phyloP scores from a whole-genome alignment of 2,888 invertebrate species.

The Microctonus aethiopoides region DNA sequence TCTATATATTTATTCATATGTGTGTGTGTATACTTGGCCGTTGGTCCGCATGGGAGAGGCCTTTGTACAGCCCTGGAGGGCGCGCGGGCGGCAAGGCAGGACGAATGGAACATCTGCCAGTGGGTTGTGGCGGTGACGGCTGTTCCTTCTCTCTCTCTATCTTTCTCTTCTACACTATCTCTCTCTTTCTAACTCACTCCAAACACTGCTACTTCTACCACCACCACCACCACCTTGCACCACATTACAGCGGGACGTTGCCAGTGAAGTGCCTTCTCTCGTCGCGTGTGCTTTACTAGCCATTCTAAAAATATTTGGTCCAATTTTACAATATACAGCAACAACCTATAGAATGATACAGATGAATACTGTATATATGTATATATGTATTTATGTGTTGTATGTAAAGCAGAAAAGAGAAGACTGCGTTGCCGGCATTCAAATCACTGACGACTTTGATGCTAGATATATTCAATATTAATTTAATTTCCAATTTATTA shows the following conservation, averaged over 20 bases:
- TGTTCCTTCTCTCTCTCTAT: slow-evolving; percentile 28
- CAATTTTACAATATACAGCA: too few species aligned
- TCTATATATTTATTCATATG: too few species aligned
- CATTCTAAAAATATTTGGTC: slow-evolving; percentile 16
- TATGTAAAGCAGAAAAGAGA: background rate
- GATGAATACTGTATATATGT: background rate
- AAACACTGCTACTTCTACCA: slow-evolving; percentile 45
- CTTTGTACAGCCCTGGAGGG: slow-evolving; percentile 53
- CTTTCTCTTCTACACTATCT: slow-evolving; percentile 11
- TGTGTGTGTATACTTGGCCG: background rate
- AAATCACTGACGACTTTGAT: slow-evolving; percentile 50
- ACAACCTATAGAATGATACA: background rate
- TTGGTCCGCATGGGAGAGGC: slow-evolving; percentile 23
- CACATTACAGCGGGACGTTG: slow-evolving; percentile 46
- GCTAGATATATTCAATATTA: slow-evolving; percentile 1
- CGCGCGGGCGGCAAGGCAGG: slow-evolving; percentile 52
- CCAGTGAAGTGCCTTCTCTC: slow-evolving; percentile 40
- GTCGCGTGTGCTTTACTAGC: slow-evolving; percentile 32
- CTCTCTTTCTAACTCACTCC: slow-evolving; percentile 41
- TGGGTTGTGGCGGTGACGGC: slow-evolving; percentile 48
- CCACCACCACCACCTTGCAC: slow-evolving; percentile 47
- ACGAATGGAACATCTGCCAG: slow-evolving; percentile 66
- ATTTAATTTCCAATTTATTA: background rate
- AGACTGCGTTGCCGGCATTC: slow-evolving; percentile 51
- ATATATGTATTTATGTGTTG: slow-evolving; percentile 12